These are phyloP conservation scores for Lordiphosa clarofinis DNA, from an alignment of 1,140 invertebrate genomes.

Conservation along the genomic window DNA sequence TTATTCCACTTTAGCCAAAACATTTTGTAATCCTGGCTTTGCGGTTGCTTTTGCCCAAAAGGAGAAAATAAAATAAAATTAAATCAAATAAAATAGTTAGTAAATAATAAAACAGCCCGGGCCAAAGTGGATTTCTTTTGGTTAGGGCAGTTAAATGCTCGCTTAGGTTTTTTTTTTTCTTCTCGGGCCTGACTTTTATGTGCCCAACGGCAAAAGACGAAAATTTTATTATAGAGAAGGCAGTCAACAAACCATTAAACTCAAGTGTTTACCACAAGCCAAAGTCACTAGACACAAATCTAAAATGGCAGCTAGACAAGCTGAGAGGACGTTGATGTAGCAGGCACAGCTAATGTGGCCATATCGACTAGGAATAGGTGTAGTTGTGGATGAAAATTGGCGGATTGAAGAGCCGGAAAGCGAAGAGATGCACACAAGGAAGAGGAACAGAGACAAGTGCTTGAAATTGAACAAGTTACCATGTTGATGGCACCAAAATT, in stretches of 20 bases:
- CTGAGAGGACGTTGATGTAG: constrained; percentile 12
- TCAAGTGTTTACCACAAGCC: constrained; percentile 76
- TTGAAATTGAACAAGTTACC: no score
- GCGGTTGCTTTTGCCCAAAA: constrained; percentile 32
- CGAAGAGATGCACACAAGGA: no score
- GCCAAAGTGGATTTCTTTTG: constrained; percentile 35
- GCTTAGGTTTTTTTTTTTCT: constrained; percentile 54
- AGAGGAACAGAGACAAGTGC: no score
- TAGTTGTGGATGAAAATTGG: no score
- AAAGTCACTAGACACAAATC: constrained; percentile 71
- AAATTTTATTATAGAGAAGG: constrained; percentile 70
- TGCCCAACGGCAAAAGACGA: constrained; percentile 45
- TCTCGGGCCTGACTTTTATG: constrained; percentile 46
- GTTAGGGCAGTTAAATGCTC: constrained; percentile 53
- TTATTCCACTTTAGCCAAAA: no score
- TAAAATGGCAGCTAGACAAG: constrained; percentile 74
- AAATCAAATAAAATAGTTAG: constrained; percentile 78
- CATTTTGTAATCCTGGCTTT: constrained; percentile 25
- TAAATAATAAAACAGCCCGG: constrained; percentile 71
- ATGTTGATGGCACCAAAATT: no score
- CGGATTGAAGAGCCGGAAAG: no score
- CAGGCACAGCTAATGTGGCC: background rate
- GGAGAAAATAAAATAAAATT: constrained; percentile 24
- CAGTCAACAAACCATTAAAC: constrained; percentile 77
- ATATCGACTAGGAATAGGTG: no score